These are phyloP conservation scores for Drosophila tani DNA, from an alignment of 1,140 invertebrate genomes.

Conservation along the genomic window DNA sequence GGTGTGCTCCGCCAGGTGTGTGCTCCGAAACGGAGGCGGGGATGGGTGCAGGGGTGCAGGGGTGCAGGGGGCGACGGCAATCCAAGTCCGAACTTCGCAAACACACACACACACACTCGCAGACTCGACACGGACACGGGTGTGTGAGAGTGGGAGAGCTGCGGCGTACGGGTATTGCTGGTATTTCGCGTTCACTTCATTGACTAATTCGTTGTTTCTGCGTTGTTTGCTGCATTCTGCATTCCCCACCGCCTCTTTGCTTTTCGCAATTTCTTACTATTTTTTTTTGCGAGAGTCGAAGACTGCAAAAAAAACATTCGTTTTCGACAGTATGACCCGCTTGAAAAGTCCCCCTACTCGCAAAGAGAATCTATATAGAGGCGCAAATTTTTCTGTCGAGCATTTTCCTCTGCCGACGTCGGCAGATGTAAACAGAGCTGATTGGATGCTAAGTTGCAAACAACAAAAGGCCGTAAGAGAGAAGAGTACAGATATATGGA, in stretches of 20 bases:
- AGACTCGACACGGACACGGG: neutral
- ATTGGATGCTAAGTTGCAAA: too few species aligned
- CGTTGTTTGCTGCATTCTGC: neutral
- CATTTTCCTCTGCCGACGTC: too few species aligned
- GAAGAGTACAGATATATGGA: too few species aligned
- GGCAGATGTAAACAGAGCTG: too few species aligned
- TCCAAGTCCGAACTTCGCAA: conserved; percentile 16
- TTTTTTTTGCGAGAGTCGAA: conserved; percentile 13
- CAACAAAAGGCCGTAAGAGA: too few species aligned
- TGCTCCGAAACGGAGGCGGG: neutral
- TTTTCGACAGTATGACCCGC: conserved; percentile 7
- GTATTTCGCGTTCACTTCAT: conserved; percentile 19
- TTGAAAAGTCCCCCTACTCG: neutral
- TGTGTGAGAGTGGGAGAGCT: conserved; percentile 7
- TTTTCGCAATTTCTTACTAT: neutral
- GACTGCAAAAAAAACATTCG: conserved; percentile 13
- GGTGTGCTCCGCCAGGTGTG: conserved; percentile 1
- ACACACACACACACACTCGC: conserved; percentile 14
- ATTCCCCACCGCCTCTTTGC: neutral
- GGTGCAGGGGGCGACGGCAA: neutral
- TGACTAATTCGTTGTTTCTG: conserved; percentile 16
- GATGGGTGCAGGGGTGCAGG: neutral
- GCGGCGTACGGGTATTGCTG: conserved; percentile 1
- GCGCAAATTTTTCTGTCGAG: too few species aligned
- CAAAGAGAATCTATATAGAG: too few species aligned